Percentiles rank a stretch among this genome's conserved stretches.
Conservation (phyloP, 2,888 invertebrate species). For the Drosophila birchii region DNA sequence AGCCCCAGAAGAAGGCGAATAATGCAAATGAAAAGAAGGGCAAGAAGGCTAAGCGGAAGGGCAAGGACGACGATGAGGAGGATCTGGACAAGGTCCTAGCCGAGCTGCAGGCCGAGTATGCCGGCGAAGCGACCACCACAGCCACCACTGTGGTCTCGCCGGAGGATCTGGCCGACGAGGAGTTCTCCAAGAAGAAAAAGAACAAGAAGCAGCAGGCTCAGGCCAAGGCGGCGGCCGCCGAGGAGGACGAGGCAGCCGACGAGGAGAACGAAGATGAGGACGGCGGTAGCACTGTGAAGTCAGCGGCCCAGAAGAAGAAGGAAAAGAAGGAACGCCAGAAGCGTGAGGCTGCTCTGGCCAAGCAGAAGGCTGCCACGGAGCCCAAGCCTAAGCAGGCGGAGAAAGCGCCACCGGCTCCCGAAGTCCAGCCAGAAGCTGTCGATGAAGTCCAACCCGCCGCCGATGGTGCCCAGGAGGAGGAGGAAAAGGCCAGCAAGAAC, state of each 20-base stretch:
- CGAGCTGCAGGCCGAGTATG: conserved; percentile 91
- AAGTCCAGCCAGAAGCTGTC: conserved; percentile 32
- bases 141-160: conserved; percentile 73
- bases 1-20: conserved; percentile 82
- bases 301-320: conserved; percentile 94
- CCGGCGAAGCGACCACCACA: conserved; percentile 86
- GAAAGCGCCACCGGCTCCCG: conserved; percentile 51
- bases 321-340: conserved; percentile 94
- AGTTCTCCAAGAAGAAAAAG: conserved; percentile 77
- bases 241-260: conserved; percentile 83
- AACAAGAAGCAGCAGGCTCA: conserved; percentile 54
- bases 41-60: conserved; percentile 90
- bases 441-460: conserved; percentile 38
- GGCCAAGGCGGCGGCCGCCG: conserved; percentile 21
- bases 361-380: conserved; percentile 83
- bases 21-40: conserved; percentile 87
- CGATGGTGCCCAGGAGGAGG: conserved; percentile 67
- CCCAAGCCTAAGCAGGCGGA: conserved; percentile 77
- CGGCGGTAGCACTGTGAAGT: conserved; percentile 88
- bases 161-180: conserved; percentile 84
- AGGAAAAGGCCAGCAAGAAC: conserved; percentile 83
- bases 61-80: conserved; percentile 89
- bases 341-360: conserved; percentile 87
- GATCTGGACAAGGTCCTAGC: conserved; percentile 93
- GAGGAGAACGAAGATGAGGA: conserved; percentile 86